Evolutionary conservation across 35 echinoderm and acorn worm species (phyloP), one percentile per base, ranked within the genome.

Genomic region (Ophioderma brevispina): DNA sequence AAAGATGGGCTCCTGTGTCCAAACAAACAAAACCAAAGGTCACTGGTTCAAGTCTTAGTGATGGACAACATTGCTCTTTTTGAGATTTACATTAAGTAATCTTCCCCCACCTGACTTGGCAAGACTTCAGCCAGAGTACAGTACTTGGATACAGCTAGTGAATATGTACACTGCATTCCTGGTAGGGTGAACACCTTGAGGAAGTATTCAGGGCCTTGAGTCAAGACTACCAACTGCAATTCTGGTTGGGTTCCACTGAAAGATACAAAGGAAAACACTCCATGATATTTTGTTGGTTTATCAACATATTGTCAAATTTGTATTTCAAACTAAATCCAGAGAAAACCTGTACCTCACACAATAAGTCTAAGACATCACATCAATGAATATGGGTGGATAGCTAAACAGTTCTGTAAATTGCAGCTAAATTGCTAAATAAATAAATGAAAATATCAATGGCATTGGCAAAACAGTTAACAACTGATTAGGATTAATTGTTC

Each of bases 111-210:
- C 87, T 92, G 93, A 83, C 49, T 94, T 10, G 86, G 77, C 21
- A 84, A 84, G 35, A 91, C 90, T 25, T 94, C 78, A 0, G 92
- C 93, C 23, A 98, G 64, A 3, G 38, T 75, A 13, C 90, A 92
- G 77, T 86, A 64, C 0, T 76, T 37, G 33, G 55, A 38, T 1
- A 98, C 84, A 4, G 81, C 87, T 21, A 98, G 81, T n/a, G 93
- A 82, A 33, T 98, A 98, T 43, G 91, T 91, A 77, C 87, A 88
- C 0, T 95, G 77, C 87, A 98, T 86, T 0, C 86, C 82, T 43
- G 96, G 93, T 19, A 98, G 79, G 13, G 90, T 89, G 59, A 86
- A 90, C 0, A 98, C 96, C 39, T 98, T 89, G 32, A 98, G 77
- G 64, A 80, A 84, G 40, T 90, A 89, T 13, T 95, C 85, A 80